These are phyloP conservation scores for Tachyglossus aculeatus DNA, from an alignment of 2,797 vertebrate genomes.

Conservation along the genomic window DNA sequence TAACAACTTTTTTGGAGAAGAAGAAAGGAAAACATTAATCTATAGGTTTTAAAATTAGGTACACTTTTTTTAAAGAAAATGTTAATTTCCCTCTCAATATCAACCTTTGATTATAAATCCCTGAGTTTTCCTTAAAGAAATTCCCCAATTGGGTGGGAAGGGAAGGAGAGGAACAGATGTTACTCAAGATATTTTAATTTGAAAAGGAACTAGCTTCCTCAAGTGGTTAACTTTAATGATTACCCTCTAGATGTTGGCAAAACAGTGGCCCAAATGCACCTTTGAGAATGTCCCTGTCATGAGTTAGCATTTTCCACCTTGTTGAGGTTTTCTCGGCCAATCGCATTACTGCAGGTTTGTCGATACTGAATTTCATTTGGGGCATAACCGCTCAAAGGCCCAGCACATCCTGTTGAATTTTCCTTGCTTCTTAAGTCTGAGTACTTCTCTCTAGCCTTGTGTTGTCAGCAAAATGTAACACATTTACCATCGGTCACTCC, in stretches of 20 bases:
- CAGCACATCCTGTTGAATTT: slow-evolving; percentile 72
- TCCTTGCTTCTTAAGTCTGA: slow-evolving; percentile 63
- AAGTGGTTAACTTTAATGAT: not conserved
- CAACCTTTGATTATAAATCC: slow-evolving; percentile 54
- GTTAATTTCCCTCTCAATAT: slow-evolving; percentile 61
- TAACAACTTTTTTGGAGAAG: slow-evolving; percentile 42
- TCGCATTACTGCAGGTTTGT: slow-evolving; percentile 70
- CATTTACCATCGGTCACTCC: slow-evolving; percentile 72
- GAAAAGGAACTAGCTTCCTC: slow-evolving; percentile 35
- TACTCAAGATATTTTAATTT: slow-evolving; percentile 37
- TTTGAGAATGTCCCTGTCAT: slow-evolving; percentile 34
- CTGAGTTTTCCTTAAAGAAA: slow-evolving; percentile 45
- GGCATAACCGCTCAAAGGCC: slow-evolving; percentile 42
- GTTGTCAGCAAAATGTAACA: slow-evolving; percentile 74
- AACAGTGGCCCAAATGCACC: not conserved
- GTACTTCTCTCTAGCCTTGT: slow-evolving; percentile 61
- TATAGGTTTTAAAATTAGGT: slow-evolving; percentile 52
- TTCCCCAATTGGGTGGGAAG: slow-evolving; percentile 28
- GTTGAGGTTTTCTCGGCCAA: slow-evolving; percentile 52
- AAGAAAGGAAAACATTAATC: slow-evolving; percentile 43
- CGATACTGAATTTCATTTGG: slow-evolving; percentile 75
- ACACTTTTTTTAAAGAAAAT: slow-evolving; percentile 49
- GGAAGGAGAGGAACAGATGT: slow-evolving; percentile 33
- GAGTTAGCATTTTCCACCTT: slow-evolving; percentile 57
- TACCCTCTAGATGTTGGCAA: slow-evolving; percentile 15